Evolutionary conservation across 2,797 vertebrate genomes (phyloP).

Genomic region (Pangasius sanitwongsei): DNA sequence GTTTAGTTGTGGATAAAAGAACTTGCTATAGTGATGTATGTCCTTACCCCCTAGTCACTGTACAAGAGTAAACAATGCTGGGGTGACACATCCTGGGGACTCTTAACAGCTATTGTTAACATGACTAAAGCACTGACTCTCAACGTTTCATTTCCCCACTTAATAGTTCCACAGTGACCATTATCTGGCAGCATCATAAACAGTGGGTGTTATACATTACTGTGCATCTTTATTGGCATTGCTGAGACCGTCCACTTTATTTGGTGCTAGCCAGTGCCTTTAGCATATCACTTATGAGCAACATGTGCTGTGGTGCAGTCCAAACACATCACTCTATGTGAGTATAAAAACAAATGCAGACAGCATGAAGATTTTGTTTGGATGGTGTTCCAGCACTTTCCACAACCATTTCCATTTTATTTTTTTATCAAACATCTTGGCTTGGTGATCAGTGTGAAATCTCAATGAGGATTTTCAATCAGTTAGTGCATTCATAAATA

Average conservation of each 20-base stretch:
- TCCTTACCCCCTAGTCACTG: background rate
- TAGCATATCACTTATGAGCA: background rate
- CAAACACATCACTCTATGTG: background rate
- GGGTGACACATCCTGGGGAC: background rate
- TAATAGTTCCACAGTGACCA: background rate
- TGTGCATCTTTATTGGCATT: background rate
- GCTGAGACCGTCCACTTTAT: background rate
- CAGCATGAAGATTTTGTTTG: background rate
- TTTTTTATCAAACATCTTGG: background rate
- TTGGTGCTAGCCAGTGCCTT: background rate
- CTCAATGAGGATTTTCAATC: background rate
- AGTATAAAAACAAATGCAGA: background rate
- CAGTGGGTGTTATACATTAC: background rate
- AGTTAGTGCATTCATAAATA: background rate
- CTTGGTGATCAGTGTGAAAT: constrained; percentile 1
- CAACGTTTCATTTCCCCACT: background rate
- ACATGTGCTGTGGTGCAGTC: background rate
- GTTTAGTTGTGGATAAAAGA: background rate
- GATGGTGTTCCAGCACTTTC: background rate
- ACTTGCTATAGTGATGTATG: background rate
- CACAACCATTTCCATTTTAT: background rate
- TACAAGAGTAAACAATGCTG: background rate
- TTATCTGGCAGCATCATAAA: background rate
- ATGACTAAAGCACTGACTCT: background rate
- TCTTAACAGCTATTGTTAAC: background rate